A percentile compares a stretch with the other conserved stretches of the same genome.
phyloP scores from a whole-genome alignment of 30 jellyfish, hydroid and myxozoan species.

The Hydra vulgaris region DNA sequence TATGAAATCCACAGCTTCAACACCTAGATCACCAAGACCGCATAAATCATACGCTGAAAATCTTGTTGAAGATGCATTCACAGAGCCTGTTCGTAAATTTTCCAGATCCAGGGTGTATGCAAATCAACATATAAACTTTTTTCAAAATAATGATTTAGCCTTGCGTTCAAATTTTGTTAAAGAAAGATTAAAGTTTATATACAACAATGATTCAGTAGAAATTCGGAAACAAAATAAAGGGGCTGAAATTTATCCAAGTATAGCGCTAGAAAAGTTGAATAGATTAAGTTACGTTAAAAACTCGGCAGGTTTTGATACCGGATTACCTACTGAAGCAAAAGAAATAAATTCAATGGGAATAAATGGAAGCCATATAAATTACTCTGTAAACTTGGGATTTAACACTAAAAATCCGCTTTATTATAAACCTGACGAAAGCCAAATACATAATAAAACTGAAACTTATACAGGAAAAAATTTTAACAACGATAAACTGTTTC shows the following conservation, averaged over 20 bases:
- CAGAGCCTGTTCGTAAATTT: background rate
- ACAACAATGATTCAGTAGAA: background rate
- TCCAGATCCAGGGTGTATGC: background rate
- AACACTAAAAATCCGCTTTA: background rate
- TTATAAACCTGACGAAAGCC: too few species aligned
- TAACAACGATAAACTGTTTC: background rate
- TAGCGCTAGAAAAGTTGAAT: background rate
- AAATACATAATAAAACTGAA: too few species aligned
- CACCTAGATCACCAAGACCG: too few species aligned
- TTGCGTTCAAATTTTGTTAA: background rate
- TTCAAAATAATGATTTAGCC: background rate
- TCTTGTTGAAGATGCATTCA: background rate
- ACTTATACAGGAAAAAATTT: background rate
- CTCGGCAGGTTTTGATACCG: background rate
- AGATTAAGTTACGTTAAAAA: background rate
- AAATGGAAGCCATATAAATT: background rate
- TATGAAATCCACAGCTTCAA: background rate
- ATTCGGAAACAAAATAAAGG: background rate
- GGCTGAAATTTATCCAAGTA: background rate
- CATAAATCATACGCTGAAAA: background rate
- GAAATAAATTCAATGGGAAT: background rate
- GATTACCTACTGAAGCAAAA: background rate
- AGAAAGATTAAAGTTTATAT: background rate
- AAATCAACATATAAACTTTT: background rate
- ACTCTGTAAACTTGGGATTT: background rate